Evolutionary conservation across 2,888 invertebrate species (phyloP).

Genomic region (Harpalus rubripes): DNA sequence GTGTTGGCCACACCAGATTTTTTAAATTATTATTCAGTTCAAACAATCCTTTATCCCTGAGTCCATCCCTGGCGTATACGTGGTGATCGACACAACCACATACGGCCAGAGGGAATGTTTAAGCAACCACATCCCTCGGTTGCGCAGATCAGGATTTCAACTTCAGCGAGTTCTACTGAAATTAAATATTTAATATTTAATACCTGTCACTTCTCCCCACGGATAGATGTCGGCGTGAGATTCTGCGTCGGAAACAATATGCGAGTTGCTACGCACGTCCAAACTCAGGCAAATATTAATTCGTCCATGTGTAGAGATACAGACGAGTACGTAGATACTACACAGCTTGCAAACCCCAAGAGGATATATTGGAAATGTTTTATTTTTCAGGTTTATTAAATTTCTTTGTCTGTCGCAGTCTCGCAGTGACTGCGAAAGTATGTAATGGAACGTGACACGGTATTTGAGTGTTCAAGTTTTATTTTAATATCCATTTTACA

Average conservation of each 20-base stretch:
- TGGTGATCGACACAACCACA: conserved; percentile 10
- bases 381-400: conserved; percentile 48
- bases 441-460: background rate
- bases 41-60: background rate
- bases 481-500: no score
- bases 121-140: background rate
- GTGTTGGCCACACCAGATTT: no score
- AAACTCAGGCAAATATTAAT: conserved; percentile 40
- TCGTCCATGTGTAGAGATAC: conserved; percentile 21
- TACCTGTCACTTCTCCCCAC: conserved; percentile 55
- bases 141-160: conserved; percentile 36
- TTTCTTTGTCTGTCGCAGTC: conserved; percentile 16
- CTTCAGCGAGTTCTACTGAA: conserved; percentile 29
- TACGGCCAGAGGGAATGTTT: conserved; percentile 22
- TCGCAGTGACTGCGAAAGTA: background rate
- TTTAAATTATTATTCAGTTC: background rate
- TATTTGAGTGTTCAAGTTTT: background rate
- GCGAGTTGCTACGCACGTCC: conserved; percentile 15
- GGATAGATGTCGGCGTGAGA: conserved; percentile 7
- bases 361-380: conserved; percentile 15
- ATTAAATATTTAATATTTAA: conserved; percentile 61
- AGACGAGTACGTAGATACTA: background rate
- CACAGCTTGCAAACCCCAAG: background rate
- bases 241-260: conserved; percentile 38
- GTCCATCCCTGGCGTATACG: conserved; percentile 4